Evolutionary conservation across 2,888 invertebrate species (phyloP), one percentile per base, ranked within the genome.

Genomic region (Chrysolina oricalcia): DNA sequence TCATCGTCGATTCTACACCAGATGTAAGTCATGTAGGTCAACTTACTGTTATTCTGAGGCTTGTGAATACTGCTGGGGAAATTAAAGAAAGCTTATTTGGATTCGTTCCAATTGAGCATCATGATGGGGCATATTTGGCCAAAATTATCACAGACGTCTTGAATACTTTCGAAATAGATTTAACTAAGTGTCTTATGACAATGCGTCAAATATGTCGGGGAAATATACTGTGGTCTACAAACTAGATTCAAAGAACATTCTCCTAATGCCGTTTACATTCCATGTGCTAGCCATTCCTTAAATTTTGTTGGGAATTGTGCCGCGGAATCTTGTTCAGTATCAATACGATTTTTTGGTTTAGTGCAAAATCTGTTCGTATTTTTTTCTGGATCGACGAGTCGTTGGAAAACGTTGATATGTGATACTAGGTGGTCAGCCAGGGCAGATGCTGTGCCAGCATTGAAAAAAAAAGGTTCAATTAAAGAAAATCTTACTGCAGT

Each of bases 221-320:
- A 17, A 59, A 59, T 59, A 59, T 59, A 59, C n/a, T n/a, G 21
- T 21, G 59, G 59, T 21, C 19, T 59, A 59, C 59, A 59, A 59
- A 21, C 59, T 21, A 59, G 21, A 59, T 59, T 21, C n/a, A 59
- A 59, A 59, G 59, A 59, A 59, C 23, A 59, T 59, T 17, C 59
- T 59, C 21, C 19, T 21, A 59, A 17, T 21, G 59, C 40, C 40
- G 40, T 40, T 40, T 40, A 40, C 19, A 43, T 65, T 19, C 65
- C 65, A 65, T 65, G 65, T 65, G 41, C 65, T 43, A 65, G 65
- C 46, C n/a, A n/a, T n/a, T n/a, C n/a, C n/a, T n/a, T n/a, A n/a
- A 65, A 65, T 43, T 65, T 65, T 41, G 46, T 65, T 43, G 65
- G 41, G 65, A 65, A 65, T 43, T 41, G 19, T 65, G 65, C 65